Evolutionary conservation across 2,113 vertebrate species (phyloP), one percentile per base, ranked within the genome.

Genomic region (Gadus chalcogrammus): DNA sequence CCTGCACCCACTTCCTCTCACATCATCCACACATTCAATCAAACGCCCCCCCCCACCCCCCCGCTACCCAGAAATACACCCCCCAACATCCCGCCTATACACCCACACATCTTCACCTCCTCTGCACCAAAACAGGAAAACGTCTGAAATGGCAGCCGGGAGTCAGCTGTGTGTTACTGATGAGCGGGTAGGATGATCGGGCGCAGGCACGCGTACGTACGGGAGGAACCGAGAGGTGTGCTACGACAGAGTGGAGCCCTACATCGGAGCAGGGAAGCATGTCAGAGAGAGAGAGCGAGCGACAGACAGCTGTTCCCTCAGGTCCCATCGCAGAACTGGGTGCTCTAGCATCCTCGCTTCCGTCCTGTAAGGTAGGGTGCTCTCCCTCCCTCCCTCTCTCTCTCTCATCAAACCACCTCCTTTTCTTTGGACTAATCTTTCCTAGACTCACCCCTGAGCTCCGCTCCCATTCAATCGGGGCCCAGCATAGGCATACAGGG

Each of bases 381-480:
- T 48, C 42, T 48, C 38, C 4, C 38, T 17, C 53, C 18, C 65
- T 56, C 61, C 27, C 31, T 55, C 67, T 64, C 31, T 55, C 67
- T 64, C 61, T 28, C 60, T 9, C 73, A 61, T 74, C 22, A 12
- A 60, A 8, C 60, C 55, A 58, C 38, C 68, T 59, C 24, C 76
- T 71, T 70, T 75, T 67, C 20, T 71, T 17, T 20, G 58, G 17
- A 9, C 22, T 61, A 17, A 6, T 61, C 64, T 61, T 67, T 17
- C n/a, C n/a, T 64, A 74, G 72, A 74, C 70, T 78, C 52, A 53
- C 76, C 64, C 13, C 31, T 13, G 42, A 12, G 22, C 78, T 79
- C 75, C 72, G 82, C 84, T 87, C 80, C 79, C 75, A 75, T 87
- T 89, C 71, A 75, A 90, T 89, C 88, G 86, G 85, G 85, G 82